These are phyloP conservation scores for Hippocampus zosterae DNA, from an alignment of 2,113 vertebrate genomes.

Conservation along the genomic window DNA sequence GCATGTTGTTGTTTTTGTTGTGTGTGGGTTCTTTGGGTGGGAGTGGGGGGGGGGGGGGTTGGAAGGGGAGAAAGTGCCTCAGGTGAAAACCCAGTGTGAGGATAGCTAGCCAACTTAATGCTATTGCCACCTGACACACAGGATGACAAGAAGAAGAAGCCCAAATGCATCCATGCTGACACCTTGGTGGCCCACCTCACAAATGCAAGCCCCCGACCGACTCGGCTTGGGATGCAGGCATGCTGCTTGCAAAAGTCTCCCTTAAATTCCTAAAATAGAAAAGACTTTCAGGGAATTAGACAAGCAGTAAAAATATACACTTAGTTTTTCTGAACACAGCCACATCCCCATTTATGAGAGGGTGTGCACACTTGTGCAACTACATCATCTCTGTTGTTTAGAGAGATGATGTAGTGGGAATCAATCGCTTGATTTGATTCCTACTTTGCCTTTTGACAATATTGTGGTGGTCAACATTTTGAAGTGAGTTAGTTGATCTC, in stretches of 20 bases:
- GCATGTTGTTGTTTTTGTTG: neutral
- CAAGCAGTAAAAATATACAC: neutral
- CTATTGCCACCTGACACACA: slow-evolving; percentile 42
- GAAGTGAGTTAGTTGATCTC: too few relatives aligned
- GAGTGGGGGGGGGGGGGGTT: slow-evolving; percentile 15
- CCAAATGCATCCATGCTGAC: slow-evolving; percentile 58
- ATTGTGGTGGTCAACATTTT: too few relatives aligned
- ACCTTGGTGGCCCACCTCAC: slow-evolving; percentile 50
- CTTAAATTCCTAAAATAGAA: neutral
- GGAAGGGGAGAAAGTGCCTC: slow-evolving; percentile 38
- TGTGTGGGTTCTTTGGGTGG: too few relatives aligned
- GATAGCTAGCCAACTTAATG: slow-evolving; percentile 49
- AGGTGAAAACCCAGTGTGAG: slow-evolving; percentile 49
- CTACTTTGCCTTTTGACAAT: too few relatives aligned
- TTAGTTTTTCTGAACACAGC: too few relatives aligned
- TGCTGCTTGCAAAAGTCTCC: neutral
- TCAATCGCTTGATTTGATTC: too few relatives aligned
- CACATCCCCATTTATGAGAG: too few relatives aligned
- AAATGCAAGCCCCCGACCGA: slow-evolving; percentile 39
- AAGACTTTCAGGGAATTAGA: neutral
- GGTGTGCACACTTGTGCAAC: too few relatives aligned
- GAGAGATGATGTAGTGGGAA: too few relatives aligned
- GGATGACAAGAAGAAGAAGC: slow-evolving; percentile 52
- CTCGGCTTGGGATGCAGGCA: slow-evolving; percentile 16
- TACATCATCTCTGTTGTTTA: too few relatives aligned